These are phyloP conservation scores for Drosophila hawaiiensis DNA, from an alignment of 2,888 invertebrate genomes.

Conservation along the genomic window DNA sequence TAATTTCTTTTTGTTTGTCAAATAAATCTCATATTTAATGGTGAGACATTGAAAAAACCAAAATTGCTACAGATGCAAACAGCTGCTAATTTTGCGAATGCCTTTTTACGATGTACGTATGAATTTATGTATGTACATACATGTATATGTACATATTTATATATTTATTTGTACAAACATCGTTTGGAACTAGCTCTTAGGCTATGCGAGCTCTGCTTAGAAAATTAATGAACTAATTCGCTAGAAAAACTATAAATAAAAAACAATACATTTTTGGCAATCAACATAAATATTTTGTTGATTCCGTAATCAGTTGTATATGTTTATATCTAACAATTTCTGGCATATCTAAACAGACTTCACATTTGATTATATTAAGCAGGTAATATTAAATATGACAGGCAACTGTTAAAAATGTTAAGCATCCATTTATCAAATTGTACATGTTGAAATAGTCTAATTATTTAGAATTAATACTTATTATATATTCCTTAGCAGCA, in stretches of 20 bases:
- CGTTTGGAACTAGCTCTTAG: slow-evolving; percentile 19
- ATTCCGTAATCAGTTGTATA: not conserved
- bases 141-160: not conserved
- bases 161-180: not conserved
- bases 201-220: not conserved
- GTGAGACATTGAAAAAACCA: slow-evolving; percentile 11
- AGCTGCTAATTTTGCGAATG: slow-evolving; percentile 35
- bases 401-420: not conserved
- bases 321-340: not conserved
- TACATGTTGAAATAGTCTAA: not conserved
- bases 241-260: not conserved
- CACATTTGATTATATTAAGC: not conserved
- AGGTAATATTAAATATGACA: slow-evolving; percentile 1
- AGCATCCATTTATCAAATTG: not conserved
- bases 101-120: not conserved
- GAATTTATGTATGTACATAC: not conserved
- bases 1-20: slow-evolving; percentile 21
- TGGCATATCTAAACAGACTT: not conserved
- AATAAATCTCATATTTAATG: slow-evolving; percentile 52
- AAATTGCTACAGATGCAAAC: slow-evolving; percentile 28
- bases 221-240: not conserved
- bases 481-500: not conserved
- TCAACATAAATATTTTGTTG: not conserved
- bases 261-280: not conserved
- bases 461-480: not conserved